Conservation (phyloP, 2,888 invertebrate species). For the Chymomyza amoena region DNA sequence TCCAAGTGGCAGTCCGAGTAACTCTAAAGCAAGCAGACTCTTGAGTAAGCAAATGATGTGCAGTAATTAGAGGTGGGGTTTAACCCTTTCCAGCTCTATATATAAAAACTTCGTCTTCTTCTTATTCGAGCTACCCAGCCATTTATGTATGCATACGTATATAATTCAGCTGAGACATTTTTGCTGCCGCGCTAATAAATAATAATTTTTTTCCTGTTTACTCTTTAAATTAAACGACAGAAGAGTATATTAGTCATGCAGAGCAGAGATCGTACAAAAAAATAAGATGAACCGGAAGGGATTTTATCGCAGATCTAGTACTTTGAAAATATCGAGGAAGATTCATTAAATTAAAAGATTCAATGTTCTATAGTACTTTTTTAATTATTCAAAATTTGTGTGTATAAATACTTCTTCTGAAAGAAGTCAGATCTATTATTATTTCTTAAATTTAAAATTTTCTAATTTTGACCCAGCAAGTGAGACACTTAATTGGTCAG, state of each 20-base stretch:
- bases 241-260: neutral
- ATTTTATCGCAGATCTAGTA: no score
- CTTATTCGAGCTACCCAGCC: conserved; percentile 8
- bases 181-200: conserved; percentile 53
- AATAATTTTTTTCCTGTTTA: conserved; percentile 59
- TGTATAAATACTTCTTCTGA: no score
- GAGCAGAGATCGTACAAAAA: neutral
- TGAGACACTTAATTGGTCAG: no score
- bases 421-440: no score
- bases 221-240: neutral
- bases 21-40: conserved; percentile 49
- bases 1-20: conserved; percentile 2
- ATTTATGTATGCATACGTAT: conserved; percentile 13
- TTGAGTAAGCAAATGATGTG: conserved; percentile 73
- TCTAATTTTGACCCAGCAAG: no score
- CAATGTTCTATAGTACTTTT: no score
- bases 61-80: conserved; percentile 62
- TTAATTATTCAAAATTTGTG: no score
- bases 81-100: neutral
- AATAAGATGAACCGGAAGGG: neutral
- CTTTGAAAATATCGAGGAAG: no score
- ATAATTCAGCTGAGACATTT: conserved; percentile 21
- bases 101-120: neutral
- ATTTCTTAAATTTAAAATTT: no score
- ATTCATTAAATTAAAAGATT: no score